phyloP scores from a whole-genome alignment of 2,888 invertebrate species.

The Phalangium opilio region DNA sequence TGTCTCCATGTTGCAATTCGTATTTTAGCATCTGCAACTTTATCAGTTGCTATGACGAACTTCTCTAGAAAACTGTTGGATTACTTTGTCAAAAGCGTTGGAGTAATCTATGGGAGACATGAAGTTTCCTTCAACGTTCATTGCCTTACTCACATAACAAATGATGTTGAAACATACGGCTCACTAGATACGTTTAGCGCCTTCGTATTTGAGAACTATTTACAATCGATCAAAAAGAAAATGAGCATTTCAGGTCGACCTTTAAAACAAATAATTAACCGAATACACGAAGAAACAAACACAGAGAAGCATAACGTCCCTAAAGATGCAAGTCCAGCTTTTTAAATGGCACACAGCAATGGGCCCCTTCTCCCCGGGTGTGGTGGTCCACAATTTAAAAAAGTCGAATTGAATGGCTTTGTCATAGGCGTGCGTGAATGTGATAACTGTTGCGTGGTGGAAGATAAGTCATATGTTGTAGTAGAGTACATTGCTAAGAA shows the following conservation, averaged over 20 bases:
- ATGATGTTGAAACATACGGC: conserved; percentile 20
- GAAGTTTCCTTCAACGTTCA: conserved; percentile 24
- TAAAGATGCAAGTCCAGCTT: not conserved
- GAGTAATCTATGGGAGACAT: conserved; percentile 18
- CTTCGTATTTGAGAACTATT: conserved; percentile 21
- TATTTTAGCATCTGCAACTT: conserved; percentile 11
- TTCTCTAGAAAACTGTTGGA: no score
- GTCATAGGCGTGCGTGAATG: not conserved
- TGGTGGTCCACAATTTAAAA: not conserved
- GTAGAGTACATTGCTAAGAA: not conserved
- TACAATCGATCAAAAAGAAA: conserved; percentile 19
- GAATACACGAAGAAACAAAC: not conserved
- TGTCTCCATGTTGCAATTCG: conserved; percentile 17
- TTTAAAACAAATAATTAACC: not conserved
- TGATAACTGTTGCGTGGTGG: conserved; percentile 1
- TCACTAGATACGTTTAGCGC: conserved; percentile 19
- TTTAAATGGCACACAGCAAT: not conserved
- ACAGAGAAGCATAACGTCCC: no score
- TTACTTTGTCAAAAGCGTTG: conserved; percentile 19
- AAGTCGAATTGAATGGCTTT: not conserved
- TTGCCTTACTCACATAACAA: conserved; percentile 21
- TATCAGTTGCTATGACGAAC: no score
- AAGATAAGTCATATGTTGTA: not conserved
- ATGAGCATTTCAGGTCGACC: conserved; percentile 1
- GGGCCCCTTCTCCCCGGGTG: not conserved